Evolutionary conservation across 2,797 vertebrate genomes (phyloP), one percentile per base, ranked within the genome.

Genomic region (Urophycis tenuis): DNA sequence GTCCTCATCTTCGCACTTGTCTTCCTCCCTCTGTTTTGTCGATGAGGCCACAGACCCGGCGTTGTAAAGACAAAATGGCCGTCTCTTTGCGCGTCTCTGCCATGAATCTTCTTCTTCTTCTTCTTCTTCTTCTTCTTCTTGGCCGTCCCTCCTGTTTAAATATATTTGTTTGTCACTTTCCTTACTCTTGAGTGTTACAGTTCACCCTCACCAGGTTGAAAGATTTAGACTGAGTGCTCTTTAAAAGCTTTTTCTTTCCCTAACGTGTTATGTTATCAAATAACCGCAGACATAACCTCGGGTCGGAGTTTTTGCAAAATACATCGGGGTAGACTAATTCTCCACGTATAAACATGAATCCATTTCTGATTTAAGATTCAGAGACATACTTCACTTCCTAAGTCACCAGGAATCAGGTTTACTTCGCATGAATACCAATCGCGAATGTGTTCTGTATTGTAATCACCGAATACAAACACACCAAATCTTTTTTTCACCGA

Each of bases 151-250:
- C 15, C 17, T 19, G 14, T 45, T 53, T 53, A n/a, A n/a, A 19
- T 19, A 22, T 69, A 3, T 30, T 15, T n/a, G n/a, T n/a, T n/a
- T n/a, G n/a, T 81, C 72, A 2, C 74, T 53, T 74, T 36, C 64
- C 0, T 74, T 45, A 19, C 30, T 49, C 73, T 75, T 73, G 35
- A 25, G 33, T 82, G 25, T 30, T 29, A 31, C n/a, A 31, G 72
- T 77, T 32, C 74, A 74, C 67, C 76, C 73, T 71, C 49, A 33
- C 70, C 75, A 36, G 78, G 76, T 60, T 70, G 30, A 80, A 81
- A 80, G 30, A 72, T 79, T 76, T 70, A 71, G 79, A 10, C 79
- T 86, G 79, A 1, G 0, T 75, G 6, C 81, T 79, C 60, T 82
- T 71, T 31, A 29, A 60, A 25, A 76, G 49, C 74, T 76, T 19